phyloP scores from a whole-genome alignment of 2,888 invertebrate species.

The Nephrotoma guestfalica region DNA sequence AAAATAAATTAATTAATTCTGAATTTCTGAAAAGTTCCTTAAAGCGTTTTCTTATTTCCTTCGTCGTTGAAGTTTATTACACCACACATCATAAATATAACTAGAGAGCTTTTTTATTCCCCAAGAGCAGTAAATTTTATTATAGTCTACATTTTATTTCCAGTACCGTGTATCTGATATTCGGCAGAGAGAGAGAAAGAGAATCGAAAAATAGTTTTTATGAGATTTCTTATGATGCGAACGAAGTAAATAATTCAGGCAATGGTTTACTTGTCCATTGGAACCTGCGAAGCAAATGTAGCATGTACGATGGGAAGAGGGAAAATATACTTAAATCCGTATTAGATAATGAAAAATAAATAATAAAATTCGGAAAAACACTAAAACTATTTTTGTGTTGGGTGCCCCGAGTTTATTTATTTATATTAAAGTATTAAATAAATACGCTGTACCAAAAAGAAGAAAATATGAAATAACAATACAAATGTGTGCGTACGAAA shows the following conservation, averaged over 20 bases:
- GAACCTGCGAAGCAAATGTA: no score
- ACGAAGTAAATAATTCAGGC: background rate
- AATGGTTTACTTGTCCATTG: background rate
- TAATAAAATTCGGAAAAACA: background rate
- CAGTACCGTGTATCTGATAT: background rate
- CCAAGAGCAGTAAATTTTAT: background rate
- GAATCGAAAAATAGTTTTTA: background rate
- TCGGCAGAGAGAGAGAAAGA: background rate
- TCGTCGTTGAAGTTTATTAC: background rate
- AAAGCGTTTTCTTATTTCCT: background rate
- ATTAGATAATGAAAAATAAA: background rate
- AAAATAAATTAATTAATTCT: background rate
- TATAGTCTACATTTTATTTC: background rate
- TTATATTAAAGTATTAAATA: background rate
- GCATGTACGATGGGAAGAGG: background rate
- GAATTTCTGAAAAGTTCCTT: background rate
- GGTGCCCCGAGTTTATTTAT: background rate
- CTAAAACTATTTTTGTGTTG: background rate
- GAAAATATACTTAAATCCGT: background rate
- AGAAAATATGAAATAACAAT: background rate
- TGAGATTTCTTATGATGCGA: background rate
- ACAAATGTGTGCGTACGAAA: background rate
- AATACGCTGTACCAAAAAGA: background rate
- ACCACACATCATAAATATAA: background rate
- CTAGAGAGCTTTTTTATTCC: background rate